Base-by-base conservation (phyloP, 1,140 invertebrate species). In the Drosophila novamexicana region DNA sequence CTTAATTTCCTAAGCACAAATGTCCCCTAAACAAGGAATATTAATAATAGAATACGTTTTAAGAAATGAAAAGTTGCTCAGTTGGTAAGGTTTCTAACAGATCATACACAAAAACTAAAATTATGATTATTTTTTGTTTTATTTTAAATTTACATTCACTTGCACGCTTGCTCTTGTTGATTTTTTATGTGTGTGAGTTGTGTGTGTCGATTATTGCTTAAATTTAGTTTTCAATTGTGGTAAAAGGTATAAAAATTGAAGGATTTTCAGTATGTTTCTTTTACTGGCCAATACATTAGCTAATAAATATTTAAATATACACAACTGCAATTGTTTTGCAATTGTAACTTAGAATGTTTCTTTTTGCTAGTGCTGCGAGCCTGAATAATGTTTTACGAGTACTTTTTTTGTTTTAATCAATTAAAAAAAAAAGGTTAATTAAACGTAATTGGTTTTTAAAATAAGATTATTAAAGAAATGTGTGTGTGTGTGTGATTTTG, bases 241-340 rank as follows among this genome's bases (percentile, higher is more conserved):
- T 67, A 40, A 47, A 63, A 50, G 52, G 32, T 52, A 50, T 37
- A 44, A 56, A 71, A 71, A 64, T 53, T 63, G 16, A 57, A 44
- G 62, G n/a, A 52, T 53, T 72, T 52, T 66, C 29, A 49, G 34
- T 16, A 37, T 39, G 16, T 47, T 73, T 59, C 22, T 39, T 73
- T 73, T 40, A 50, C 40, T 63, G 49, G 50, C 72, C 56, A 56
- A 75, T 69, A 75, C 42, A 75, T 69, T 69, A 63, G 66, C 72
- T 69, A 75, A 70, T 69, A 75, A 75, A 75, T 69, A 70, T 75
- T 70, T 70, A 63, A 74, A 50, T 42, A 56, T 74, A 69, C 39
- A 50, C 58, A 53, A 34, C 42, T 52, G 62, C 52, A 72, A 45
- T 32, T 16, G 39, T 54, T 67, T 44, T 72, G 63, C 69, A 52